Percentiles rank a stretch among this genome's conserved stretches.
Conservation (phyloP, 2,797 vertebrate genomes). For the Acanthurus leucopareius region DNA sequence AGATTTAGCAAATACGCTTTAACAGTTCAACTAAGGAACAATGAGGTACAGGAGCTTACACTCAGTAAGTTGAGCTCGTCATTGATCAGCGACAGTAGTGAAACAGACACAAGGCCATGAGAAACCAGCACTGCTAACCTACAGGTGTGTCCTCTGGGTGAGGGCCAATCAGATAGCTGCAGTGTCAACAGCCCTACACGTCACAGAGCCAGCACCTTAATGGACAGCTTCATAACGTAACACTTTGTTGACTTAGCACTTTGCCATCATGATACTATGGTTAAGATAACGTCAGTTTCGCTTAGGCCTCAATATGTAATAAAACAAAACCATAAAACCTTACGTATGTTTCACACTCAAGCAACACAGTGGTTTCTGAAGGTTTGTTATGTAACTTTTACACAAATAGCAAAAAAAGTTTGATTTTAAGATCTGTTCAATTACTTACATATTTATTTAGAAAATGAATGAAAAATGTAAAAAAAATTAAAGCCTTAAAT, state of each 20-base stretch:
- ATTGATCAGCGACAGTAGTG: conserved; percentile 45
- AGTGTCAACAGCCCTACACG: conserved; percentile 47
- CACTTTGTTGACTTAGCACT: conserved; percentile 55
- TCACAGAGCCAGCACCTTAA: conserved; percentile 57
- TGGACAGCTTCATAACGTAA: not conserved
- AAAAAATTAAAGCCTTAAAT: not conserved
- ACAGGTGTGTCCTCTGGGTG: conserved; percentile 67
- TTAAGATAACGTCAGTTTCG: conserved; percentile 11
- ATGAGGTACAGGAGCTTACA: not conserved
- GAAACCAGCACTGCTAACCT: conserved; percentile 47
- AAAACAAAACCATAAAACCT: not conserved
- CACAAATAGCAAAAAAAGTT: not conserved
- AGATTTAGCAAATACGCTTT: conserved; percentile 13
- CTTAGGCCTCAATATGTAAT: not conserved
- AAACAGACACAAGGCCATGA: conserved; percentile 52
- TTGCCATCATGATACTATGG: conserved; percentile 49
- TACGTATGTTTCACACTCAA: too few relatives aligned
- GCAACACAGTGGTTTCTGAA: not conserved
- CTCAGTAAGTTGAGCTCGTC: conserved; percentile 11
- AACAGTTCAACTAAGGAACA: conserved; percentile 20
- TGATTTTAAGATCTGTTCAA: not conserved
- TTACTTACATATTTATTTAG: not conserved
- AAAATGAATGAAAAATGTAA: not conserved
- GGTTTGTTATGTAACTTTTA: not conserved
- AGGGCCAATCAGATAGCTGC: conserved; percentile 67